A percentile compares a stretch with the other conserved stretches of the same genome.
phyloP scores from a whole-genome alignment of 2,113 vertebrate species.

The Hippotragus niger region DNA sequence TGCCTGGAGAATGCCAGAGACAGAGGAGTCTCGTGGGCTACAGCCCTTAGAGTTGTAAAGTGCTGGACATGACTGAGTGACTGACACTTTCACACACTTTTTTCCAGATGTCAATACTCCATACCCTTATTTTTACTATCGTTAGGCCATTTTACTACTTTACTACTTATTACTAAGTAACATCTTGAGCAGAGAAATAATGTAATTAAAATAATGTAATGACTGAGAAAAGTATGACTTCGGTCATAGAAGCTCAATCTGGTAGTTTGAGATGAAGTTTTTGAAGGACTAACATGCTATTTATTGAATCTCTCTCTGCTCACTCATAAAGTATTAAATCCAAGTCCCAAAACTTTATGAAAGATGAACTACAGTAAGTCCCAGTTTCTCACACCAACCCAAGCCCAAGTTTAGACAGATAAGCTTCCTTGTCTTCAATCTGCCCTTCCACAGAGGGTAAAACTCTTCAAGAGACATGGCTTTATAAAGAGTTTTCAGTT shows the following conservation, averaged over 20 bases:
- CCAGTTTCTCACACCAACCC: not conserved
- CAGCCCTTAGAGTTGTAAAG: not conserved
- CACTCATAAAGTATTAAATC: not conserved
- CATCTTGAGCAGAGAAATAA: not conserved
- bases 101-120: not conserved
- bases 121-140: not conserved
- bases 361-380: not conserved
- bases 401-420: not conserved
- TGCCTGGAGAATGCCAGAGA: not conserved
- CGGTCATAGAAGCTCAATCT: not conserved
- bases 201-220: not conserved
- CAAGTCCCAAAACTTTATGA: not conserved
- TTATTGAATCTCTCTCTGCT: not conserved
- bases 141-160: not conserved
- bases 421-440: not conserved
- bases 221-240: not conserved
- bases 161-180: not conserved
- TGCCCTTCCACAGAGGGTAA: not conserved
- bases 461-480: not conserved
- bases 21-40: not conserved
- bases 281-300: not conserved
- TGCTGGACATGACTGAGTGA: not conserved
- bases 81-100: not conserved
- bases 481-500: not conserved
- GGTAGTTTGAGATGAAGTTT: not conserved